Evolutionary conservation across 2,797 vertebrate genomes (phyloP).

Genomic region (Falco novaeseelandiae): DNA sequence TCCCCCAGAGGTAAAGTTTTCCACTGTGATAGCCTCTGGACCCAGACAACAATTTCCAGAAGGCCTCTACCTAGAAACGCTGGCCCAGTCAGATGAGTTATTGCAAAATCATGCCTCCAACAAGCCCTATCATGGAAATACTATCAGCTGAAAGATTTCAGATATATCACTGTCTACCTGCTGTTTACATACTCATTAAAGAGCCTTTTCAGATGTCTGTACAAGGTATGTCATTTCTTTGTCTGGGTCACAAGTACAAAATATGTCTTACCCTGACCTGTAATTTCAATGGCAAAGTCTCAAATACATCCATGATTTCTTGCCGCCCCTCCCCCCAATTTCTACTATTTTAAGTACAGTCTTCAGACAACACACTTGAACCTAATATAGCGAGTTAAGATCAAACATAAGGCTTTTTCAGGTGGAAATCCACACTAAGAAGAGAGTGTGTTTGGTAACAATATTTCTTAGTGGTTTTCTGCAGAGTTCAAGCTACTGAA

Average conservation of each 20-base stretch:
- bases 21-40: not conserved
- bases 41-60: not conserved
- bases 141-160: not conserved
- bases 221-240: not conserved
- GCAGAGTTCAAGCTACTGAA: not conserved
- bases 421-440: not conserved
- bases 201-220: not conserved
- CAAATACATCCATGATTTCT: not conserved
- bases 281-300: constrained; percentile 2
- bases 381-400: not conserved
- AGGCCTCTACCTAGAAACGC: not conserved
- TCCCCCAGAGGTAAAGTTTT: not conserved
- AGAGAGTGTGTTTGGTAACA: not conserved
- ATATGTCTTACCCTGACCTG: not conserved
- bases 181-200: not conserved
- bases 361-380: not conserved
- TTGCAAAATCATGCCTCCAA: not conserved
- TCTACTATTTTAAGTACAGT: not conserved
- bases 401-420: not conserved
- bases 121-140: not conserved
- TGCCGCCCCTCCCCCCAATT: not conserved
- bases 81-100: not conserved
- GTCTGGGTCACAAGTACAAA: not conserved
- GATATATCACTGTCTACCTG: not conserved
- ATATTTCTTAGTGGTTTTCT: not conserved